Percentiles rank a stretch among this genome's conserved stretches.
Conservation (phyloP, 2,888 invertebrate species). For the Scaeva pyrastri region DNA sequence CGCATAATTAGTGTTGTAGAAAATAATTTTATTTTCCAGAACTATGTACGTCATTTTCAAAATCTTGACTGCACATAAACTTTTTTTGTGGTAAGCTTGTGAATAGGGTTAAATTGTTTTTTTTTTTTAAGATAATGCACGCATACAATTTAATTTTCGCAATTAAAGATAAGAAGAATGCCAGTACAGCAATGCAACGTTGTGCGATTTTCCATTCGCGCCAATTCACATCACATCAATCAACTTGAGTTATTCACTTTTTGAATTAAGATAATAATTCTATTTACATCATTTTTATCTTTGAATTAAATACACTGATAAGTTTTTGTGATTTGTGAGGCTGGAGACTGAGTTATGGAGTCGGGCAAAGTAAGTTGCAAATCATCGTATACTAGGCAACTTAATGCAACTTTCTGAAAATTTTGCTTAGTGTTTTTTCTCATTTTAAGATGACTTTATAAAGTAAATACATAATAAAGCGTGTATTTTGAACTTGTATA, state of each 20-base stretch:
- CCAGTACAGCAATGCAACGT: not conserved
- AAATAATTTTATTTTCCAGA: not conserved
- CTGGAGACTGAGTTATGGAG: too few species aligned
- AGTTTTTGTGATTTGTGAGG: too few species aligned
- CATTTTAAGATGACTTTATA: too few species aligned
- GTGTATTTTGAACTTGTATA: too few species aligned
- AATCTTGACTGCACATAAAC: not conserved
- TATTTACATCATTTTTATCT: not conserved
- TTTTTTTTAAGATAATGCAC: not conserved
- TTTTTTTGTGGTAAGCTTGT: not conserved
- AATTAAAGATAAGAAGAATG: conserved; percentile 2
- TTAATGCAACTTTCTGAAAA: too few species aligned
- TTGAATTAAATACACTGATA: not conserved
- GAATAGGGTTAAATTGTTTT: not conserved
- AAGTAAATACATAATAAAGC: too few species aligned
- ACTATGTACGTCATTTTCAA: not conserved
- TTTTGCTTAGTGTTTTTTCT: too few species aligned
- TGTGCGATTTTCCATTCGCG: not conserved
- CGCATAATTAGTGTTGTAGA: too few species aligned
- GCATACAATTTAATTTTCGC: not conserved
- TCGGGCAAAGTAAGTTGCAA: too few species aligned
- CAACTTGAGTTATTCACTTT: conserved; percentile 1
- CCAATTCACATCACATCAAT: conserved; percentile 4
- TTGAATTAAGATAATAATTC: not conserved
- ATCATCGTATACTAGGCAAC: too few species aligned